Conservation (phyloP, 2,888 invertebrate species). For the Lycaena phlaeas region DNA sequence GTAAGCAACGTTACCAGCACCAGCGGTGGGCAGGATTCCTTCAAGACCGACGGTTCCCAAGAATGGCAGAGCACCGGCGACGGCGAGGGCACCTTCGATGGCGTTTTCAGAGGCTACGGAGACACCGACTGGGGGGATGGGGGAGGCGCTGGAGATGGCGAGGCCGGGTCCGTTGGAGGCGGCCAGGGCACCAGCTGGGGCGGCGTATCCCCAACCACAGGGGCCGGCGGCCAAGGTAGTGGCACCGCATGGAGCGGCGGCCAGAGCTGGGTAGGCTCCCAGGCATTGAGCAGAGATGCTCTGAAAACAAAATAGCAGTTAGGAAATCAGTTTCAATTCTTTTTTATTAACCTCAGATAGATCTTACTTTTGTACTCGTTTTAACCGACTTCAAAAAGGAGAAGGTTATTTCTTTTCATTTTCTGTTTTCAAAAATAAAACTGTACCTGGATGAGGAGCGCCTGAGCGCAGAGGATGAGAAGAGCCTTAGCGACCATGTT, state of each 20-base stretch:
- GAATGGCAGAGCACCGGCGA: conserved; percentile 31
- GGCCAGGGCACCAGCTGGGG: conserved; percentile 9
- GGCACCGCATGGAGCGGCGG: conserved; percentile 7
- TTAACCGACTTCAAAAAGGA: no score
- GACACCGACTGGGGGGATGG: conserved; percentile 21
- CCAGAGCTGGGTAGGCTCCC: conserved; percentile 8
- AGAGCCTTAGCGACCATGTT: conserved; percentile 28
- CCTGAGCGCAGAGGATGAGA: conserved; percentile 29
- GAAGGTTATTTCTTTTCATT: no score
- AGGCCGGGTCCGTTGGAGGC: conserved; percentile 20
- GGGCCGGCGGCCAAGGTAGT: not conserved
- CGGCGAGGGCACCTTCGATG: conserved; percentile 27
- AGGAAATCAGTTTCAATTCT: no score
- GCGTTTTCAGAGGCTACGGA: conserved; percentile 30
- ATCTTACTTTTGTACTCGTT: no score
- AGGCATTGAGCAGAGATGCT: conserved; percentile 17
- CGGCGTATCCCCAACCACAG: conserved; percentile 1
- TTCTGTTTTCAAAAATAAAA: no score
- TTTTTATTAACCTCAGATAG: no score
- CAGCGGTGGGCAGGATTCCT: conserved; percentile 26
- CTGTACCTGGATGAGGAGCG: conserved; percentile 22
- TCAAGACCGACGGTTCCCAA: conserved; percentile 32
- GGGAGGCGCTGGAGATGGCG: conserved; percentile 25
- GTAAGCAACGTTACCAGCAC: conserved; percentile 24
- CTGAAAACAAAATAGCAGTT: no score